Conservation (phyloP, 2,888 invertebrate genomes). For the Sisyra nigra region DNA sequence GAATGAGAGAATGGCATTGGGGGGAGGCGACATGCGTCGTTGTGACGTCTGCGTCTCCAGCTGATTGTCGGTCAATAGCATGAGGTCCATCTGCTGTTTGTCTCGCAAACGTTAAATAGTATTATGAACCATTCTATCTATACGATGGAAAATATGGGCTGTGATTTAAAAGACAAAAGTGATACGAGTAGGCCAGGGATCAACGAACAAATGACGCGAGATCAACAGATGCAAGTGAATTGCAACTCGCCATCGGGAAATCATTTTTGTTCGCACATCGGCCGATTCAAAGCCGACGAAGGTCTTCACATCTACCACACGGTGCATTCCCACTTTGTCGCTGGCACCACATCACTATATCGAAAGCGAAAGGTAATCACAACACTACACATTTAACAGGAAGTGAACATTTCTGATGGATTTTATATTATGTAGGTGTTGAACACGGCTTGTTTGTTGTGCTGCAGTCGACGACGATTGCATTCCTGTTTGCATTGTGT, state of each 20-base stretch:
- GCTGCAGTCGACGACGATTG: slow-evolving; percentile 64
- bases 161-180: slow-evolving; percentile 5
- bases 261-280: slow-evolving; percentile 57
- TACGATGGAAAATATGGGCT: not conserved
- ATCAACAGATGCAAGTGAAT: not conserved
- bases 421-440: slow-evolving; percentile 39
- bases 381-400: not conserved
- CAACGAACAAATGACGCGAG: not conserved
- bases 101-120: too few species aligned
- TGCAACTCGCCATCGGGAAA: not conserved
- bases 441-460: slow-evolving; percentile 67
- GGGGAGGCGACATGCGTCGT: too few species aligned
- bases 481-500: slow-evolving; percentile 83
- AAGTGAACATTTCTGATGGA: not conserved
- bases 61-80: too few species aligned
- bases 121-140: not conserved
- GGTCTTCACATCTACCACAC: slow-evolving; percentile 41
- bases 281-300: slow-evolving; percentile 60
- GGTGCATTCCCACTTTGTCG: slow-evolving; percentile 75
- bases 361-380: slow-evolving; percentile 60
- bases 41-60: too few species aligned
- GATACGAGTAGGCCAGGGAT: not conserved
- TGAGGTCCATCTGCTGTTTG: too few species aligned
- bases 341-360: slow-evolving; percentile 64
- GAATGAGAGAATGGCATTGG: too few species aligned